Evolutionary conservation across 2,888 invertebrate species (phyloP), one percentile per base, ranked within the genome.

Genomic region (Ametastegia equiseti): DNA sequence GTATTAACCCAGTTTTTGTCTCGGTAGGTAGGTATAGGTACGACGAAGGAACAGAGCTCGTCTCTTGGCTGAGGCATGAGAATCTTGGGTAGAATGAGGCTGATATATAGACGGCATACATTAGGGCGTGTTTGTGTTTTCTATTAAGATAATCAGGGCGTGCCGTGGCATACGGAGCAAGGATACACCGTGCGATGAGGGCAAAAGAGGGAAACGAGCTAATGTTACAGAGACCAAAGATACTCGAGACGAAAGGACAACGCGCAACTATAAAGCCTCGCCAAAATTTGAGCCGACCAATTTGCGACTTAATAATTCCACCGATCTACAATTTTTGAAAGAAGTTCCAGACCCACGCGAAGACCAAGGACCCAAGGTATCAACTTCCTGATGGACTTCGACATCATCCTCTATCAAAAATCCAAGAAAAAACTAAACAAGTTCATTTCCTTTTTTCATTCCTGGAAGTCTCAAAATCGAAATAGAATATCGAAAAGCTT

Each of bases 131-230:
- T 87, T 88, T 89, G 89, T 87, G 85, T 87, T 89, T 89, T 87
- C 88, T 87, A 87, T 88, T 88, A 89, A 88, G 88, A 88, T 89
- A 89, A 89, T 89, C 89, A 88, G 86, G 88, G 84, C 89, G 89
- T 89, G 89, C 89, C 88, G 87, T 83, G 86, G 89, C 89, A 89
- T 89, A 87, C 86, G 84, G 84, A 82, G 81, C 77, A 83, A 84
- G 85, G 88, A 88, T 87, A 87, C 83, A 83, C 13, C 19, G 39
- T 9, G 15, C 39, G 78, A 39, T 39, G 39, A 67, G 65, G 23
- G 39, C 11, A 42, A 69, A 13, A 63, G 65, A 47, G 5, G 81
- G 69, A 82, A 80, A 47, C 45, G 57, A 42, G 60, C 42, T 47
- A 80, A n/a, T n/a, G n/a, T n/a, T n/a, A n/a, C n/a, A 57, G 50